Conservation (phyloP, 1,140 invertebrate species). For the Drosophila asahinai region DNA sequence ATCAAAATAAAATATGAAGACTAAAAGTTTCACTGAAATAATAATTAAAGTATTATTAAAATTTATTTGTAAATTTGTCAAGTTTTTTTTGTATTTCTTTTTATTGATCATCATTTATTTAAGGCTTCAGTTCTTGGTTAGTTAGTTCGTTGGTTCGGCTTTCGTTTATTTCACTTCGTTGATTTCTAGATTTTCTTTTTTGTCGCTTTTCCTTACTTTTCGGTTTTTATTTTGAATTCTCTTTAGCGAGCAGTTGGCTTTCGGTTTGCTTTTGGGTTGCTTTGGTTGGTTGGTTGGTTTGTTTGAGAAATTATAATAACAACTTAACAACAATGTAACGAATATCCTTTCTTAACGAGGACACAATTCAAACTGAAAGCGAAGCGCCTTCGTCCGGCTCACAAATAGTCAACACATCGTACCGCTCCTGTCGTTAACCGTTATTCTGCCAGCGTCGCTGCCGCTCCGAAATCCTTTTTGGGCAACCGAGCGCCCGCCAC, state of each 20-base stretch:
- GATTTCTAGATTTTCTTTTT: constrained; percentile 28
- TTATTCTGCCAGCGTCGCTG: constrained; percentile 75
- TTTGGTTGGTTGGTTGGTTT: constrained; percentile 66
- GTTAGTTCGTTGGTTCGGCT: constrained; percentile 28
- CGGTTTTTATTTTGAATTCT: constrained; percentile 54
- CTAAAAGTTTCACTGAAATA: background rate
- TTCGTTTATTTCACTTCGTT: constrained; percentile 48
- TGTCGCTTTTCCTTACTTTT: constrained; percentile 46
- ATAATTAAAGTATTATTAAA: background rate
- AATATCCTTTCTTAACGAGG: constrained; percentile 85
- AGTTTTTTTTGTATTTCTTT: constrained; percentile 1
- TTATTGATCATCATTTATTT: constrained; percentile 25
- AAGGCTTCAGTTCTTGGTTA: constrained; percentile 26
- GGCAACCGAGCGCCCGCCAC: constrained; percentile 27
- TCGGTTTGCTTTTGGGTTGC: constrained; percentile 52
- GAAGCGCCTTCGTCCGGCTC: constrained; percentile 78
- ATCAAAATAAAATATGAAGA: constrained; percentile 1
- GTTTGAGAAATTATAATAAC: constrained; percentile 85
- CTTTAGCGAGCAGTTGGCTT: constrained; percentile 56
- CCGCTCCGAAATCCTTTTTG: constrained; percentile 55
- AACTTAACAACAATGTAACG: constrained; percentile 85
- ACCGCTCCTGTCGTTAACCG: constrained; percentile 52
- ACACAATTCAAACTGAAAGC: constrained; percentile 85
- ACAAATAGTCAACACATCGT: constrained; percentile 83
- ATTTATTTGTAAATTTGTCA: constrained; percentile 10